Evolutionary conservation across 2,113 vertebrate genomes (phyloP), one percentile per base, ranked within the genome.

Genomic region (Caranx melampygus): DNA sequence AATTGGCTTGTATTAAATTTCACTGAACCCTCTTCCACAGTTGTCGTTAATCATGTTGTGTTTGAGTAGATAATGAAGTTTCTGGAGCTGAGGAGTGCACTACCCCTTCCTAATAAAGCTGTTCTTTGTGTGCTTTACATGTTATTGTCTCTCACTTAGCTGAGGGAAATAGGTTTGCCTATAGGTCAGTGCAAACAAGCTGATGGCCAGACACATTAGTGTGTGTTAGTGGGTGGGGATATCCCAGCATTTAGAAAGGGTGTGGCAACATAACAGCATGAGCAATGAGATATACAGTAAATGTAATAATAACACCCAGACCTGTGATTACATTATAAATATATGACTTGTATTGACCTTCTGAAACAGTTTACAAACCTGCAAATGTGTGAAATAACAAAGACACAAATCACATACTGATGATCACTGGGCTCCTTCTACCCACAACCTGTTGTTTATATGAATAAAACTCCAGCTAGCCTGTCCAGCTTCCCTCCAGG

Each of bases 61-160:
- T 83, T 76, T 82, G 84, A 87, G 77, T 68, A 82, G 79, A 57
- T 85, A 82, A 87, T 88, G 75, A 87, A 72, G 84, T 88, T 85
- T 86, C 57, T 81, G 6, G 15, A 16, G 20, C 64, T 67, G 34
- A 26, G 33, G 61, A 79, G 62, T 65, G 66, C 33, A 58, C 45
- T 77, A 44, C 79, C 88, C 66, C 42, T 62, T 86, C 66, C 85
- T 87, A 86, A 91, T 90, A 73, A 79, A 37, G 40, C 31, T 16
- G 49, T 61, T 81, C n/a, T 42, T 64, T 52, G 72, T 88, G 59
- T 81, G 70, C 74, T 89, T 88, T 75, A 80, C 75, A 84, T 80
- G 83, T 67, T 79, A 77, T 83, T 88, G 79, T 79, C 72, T 75
- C 76, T 79, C 79, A 86, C 82, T 88, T 79, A 72, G 62, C 34